Conservation (phyloP, 2,888 invertebrate genomes). For the Tolmerus cingulatus region DNA sequence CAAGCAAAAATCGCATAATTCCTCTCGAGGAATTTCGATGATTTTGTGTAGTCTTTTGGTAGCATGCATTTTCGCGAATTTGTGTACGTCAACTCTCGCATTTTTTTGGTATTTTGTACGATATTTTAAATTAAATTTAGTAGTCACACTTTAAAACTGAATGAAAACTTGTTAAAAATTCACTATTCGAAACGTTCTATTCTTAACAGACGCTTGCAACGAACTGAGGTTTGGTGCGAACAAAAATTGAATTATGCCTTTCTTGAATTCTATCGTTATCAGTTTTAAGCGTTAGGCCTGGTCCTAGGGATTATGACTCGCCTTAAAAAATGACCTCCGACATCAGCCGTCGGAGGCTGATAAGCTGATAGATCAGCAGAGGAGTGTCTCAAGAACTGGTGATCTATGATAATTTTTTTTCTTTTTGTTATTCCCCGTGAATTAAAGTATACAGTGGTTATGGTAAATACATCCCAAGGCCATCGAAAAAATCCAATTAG, state of each 20-base stretch:
- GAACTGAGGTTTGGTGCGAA: neutral
- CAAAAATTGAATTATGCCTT: neutral
- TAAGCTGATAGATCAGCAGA: neutral
- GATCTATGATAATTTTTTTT: neutral
- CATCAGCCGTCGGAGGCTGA: neutral
- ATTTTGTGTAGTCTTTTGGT: conserved; percentile 47
- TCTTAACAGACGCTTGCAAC: neutral
- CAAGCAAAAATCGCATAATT: conserved; percentile 42
- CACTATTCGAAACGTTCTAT: neutral
- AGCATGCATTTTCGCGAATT: conserved; percentile 47
- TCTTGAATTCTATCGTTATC: neutral
- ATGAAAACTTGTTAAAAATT: neutral
- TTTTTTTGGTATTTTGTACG: neutral
- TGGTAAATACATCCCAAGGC: neutral
- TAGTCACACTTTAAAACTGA: neutral
- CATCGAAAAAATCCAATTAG: neutral
- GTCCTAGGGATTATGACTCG: conserved; percentile 1
- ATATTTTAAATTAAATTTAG: neutral
- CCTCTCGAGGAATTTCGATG: conserved; percentile 44
- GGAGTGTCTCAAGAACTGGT: neutral
- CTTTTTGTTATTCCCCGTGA: neutral
- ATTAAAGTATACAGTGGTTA: neutral
- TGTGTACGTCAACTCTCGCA: conserved; percentile 47
- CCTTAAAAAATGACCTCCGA: conserved; percentile 4
- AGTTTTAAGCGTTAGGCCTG: neutral